phyloP scores from a whole-genome alignment of 2,888 invertebrate genomes.

The Chorisops tibialis region DNA sequence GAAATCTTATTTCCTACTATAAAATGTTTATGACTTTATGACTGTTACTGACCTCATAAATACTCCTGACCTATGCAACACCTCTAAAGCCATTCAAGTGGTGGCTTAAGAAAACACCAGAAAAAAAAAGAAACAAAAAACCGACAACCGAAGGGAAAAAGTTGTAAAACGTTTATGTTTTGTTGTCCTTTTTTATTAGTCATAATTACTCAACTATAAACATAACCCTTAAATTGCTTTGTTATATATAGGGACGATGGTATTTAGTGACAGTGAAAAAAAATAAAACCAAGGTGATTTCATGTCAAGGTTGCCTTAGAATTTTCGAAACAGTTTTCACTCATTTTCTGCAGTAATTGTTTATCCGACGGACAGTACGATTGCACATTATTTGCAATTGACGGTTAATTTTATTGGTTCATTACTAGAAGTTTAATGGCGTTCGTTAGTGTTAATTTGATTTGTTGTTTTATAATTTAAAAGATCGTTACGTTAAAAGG shows the following conservation, averaged over 20 bases:
- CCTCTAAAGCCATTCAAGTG: not conserved
- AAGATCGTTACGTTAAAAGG: too few relatives aligned
- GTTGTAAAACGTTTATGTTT: conserved; percentile 22
- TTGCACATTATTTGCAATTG: too few relatives aligned
- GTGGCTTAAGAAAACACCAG: not conserved
- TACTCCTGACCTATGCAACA: conserved; percentile 20
- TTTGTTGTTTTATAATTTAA: too few relatives aligned
- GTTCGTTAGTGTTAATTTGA: too few relatives aligned
- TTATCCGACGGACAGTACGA: too few relatives aligned
- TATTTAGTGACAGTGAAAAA: not conserved
- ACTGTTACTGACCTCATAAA: conserved; percentile 31
- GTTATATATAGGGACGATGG: not conserved
- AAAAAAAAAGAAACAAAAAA: not conserved
- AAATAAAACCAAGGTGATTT: conserved; percentile 10
- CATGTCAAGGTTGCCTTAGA: conserved; percentile 1
- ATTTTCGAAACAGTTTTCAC: too few relatives aligned
- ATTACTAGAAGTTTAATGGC: too few relatives aligned
- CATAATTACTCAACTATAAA: conserved; percentile 15
- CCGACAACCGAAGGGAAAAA: conserved; percentile 4
- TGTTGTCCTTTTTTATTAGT: conserved; percentile 19
- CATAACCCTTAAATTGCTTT: conserved; percentile 16
- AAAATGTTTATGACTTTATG: conserved; percentile 31
- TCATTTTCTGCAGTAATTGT: too few relatives aligned
- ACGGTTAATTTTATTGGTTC: too few relatives aligned
- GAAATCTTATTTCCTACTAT: conserved; percentile 28